Base-by-base conservation (phyloP, 2,797 vertebrate genomes). In the Micropoecilia bifurca region DNA sequence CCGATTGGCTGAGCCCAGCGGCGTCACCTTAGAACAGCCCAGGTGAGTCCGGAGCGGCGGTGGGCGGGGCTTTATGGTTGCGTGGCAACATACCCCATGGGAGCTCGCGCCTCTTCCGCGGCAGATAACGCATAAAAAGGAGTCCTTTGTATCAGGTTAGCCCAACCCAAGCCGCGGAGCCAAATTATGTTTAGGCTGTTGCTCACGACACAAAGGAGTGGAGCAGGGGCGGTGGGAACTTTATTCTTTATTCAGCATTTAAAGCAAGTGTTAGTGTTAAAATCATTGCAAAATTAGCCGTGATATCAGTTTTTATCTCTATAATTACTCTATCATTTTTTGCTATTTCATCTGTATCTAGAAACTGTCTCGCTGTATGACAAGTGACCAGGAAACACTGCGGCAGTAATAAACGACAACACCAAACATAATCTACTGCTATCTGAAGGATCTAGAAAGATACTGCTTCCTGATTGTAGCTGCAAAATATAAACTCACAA, bases 1-100 rank as follows among this genome's bases (percentile, higher is more conserved):
- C 79, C 76, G 82, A 95, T 96, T 96, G 95, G 95, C 73, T 45
- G 83, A 76, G 41, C 39, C 1, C 75, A 55, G 75, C 69, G 66
- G 66, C 30, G 89, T 94, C 90, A 94, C 91, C 87, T 95, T 92
- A 74, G 13, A 39, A 14, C 8, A 18, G 83, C 86, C 89, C 93
- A 95, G 94, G 95, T 95, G 88, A 88, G 90, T 69, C 72, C 28
- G 18, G 77, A 48, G 78, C 39, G 22, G 14, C 48, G 48, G 80
- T 78, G 46, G 94, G 92, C 9, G 89, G 91, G 83, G 87, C 78
- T 73, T 6, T 83, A 50, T 6, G 75, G 93, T 94, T 86, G 90
- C 94, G 0, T 78, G 73, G 94, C 83, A 90, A 94, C 92, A 78
- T 75, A 61, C 73, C 90, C 91, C 81, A 78, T 75, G 90, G 89